phyloP scores from a whole-genome alignment of 2,797 vertebrate genomes.

The Arctocebus calabarensis region DNA sequence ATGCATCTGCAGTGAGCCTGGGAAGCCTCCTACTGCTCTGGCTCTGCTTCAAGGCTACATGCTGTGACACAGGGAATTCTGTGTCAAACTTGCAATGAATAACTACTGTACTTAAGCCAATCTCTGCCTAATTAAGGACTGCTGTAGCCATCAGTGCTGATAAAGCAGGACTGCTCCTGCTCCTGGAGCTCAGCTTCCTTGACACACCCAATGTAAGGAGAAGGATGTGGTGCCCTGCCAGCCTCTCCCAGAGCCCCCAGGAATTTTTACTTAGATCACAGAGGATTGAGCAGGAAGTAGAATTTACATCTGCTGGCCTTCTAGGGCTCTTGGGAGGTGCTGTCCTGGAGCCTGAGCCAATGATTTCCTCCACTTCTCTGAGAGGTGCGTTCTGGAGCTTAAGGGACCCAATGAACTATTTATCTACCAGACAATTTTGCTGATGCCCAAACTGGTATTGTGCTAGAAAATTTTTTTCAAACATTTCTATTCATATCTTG shows the following conservation, averaged over 20 bases:
- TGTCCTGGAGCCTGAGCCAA: background rate
- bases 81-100: slow-evolving; percentile 63
- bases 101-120: slow-evolving; percentile 73
- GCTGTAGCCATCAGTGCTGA: background rate
- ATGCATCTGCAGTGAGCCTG: background rate
- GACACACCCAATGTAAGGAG: background rate
- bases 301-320: background rate
- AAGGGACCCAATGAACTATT: background rate
- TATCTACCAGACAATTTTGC: background rate
- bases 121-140: slow-evolving; percentile 64
- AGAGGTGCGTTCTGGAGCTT: background rate
- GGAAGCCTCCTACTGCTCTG: slow-evolving; percentile 24
- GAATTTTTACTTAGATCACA: background rate
- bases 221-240: background rate
- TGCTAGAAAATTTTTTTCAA: background rate
- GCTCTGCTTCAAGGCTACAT: background rate
- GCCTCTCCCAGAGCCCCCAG: background rate
- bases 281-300: background rate
- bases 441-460: background rate
- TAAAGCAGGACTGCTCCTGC: background rate
- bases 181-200: background rate
- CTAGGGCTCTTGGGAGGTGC: background rate
- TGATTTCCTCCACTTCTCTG: background rate
- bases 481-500: background rate
- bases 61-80: slow-evolving; percentile 43